phyloP scores from a whole-genome alignment of 2,113 vertebrate genomes.

The Proterorhinus semilunaris region DNA sequence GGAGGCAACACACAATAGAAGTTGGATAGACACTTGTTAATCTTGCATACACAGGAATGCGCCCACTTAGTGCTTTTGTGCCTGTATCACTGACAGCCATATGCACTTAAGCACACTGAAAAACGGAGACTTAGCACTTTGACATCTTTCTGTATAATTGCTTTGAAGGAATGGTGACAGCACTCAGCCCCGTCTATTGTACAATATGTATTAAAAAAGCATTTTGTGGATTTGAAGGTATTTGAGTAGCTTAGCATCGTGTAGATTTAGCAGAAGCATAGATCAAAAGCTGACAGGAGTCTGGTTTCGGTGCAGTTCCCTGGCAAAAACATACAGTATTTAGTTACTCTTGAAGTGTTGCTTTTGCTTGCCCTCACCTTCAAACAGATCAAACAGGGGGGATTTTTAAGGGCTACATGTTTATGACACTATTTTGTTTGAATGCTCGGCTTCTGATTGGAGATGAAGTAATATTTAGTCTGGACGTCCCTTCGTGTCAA shows the following conservation, averaged over 20 bases:
- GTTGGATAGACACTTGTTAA: neutral
- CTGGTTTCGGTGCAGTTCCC: no score
- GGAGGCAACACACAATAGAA: neutral
- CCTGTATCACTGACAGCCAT: constrained; percentile 49
- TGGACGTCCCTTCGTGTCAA: constrained; percentile 37
- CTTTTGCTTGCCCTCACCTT: no score
- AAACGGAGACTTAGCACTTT: constrained; percentile 41
- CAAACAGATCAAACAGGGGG: no score
- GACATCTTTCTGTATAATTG: constrained; percentile 48
- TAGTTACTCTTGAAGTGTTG: no score
- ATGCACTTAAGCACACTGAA: constrained; percentile 31
- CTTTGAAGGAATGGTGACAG: constrained; percentile 46
- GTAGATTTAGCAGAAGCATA: no score
- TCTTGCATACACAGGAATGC: constrained; percentile 6
- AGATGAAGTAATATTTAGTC: constrained; percentile 52
- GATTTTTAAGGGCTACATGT: no score
- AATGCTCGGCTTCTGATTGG: constrained; percentile 53
- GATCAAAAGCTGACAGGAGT: no score
- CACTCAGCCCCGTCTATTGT: constrained; percentile 11
- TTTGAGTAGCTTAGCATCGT: neutral
- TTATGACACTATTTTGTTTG: constrained; percentile 55
- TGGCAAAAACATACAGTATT: no score
- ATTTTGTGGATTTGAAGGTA: neutral
- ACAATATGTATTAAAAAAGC: neutral
- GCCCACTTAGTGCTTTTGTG: constrained; percentile 45